Base-by-base conservation (phyloP, 2,888 invertebrate genomes). In the Orchestes rusci region DNA sequence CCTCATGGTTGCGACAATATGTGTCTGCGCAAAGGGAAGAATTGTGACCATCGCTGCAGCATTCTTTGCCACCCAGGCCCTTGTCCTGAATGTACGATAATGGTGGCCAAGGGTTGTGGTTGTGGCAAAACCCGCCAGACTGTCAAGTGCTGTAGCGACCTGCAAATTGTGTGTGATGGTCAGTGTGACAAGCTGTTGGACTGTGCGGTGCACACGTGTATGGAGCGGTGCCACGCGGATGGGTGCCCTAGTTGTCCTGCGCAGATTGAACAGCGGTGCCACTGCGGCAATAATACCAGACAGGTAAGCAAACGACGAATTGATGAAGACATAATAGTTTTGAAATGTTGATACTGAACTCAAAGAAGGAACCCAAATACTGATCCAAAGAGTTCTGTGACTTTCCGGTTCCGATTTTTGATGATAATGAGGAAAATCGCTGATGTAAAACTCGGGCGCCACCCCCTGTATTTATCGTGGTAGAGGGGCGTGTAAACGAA, bases 51-150 rank as follows among this genome's bases (percentile, higher is more conserved):
- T 60, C 76, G 77, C 1, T 93, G 93, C 67, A 82, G 79, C 8
- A 69, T 92, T 55, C 73, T 84, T 1, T 95, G 94, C 63, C 95
- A 96, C 66, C 95, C 95, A 0, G 96, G 96, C 0, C 92, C 94
- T 0, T 96, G 96, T 68, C 92, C 93, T 2, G 82, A 85, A 1
- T 96, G 95, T 60, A 79, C 79, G 54, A 82, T 86, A 1, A 83
- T 82, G 58, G 79, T 88, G 10, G 39, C 48, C 2, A 51, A 48
- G 30, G 20, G 39, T 53, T 92, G 92, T 57, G 86, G 85, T 2
- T 93, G 92, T 59, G 86, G 86, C 0, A 42, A 77, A 35, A 84
- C 82, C 17, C 74, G 74, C 2, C 76, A 75, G 55, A 71, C 75
- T 1, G 76, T 87, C 35, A 75, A 81, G 48, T 92, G 91, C 65